These are phyloP conservation scores for Selenia dentaria DNA, from an alignment of 2,888 invertebrate species.

Conservation along the genomic window DNA sequence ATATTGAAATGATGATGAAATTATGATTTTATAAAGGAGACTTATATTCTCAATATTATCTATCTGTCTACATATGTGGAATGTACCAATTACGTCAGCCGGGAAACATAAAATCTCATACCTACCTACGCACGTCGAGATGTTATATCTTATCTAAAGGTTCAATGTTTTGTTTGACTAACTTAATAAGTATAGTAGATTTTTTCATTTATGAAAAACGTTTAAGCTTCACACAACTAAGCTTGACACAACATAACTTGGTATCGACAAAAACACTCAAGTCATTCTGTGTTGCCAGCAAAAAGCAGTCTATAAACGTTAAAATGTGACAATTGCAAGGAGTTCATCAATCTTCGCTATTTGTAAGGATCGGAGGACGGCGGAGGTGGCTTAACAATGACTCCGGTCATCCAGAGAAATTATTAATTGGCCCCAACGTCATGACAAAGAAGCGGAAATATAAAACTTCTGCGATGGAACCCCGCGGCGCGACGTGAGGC, in stretches of 20 bases:
- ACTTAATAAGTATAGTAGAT: no score
- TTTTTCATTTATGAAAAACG: neutral
- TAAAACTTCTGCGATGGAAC: constrained; percentile 78
- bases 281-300: constrained; percentile 58
- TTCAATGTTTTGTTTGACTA: neutral
- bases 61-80: constrained; percentile 1
- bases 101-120: constrained; percentile 33
- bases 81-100: constrained; percentile 37
- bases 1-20: no score
- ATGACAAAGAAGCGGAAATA: constrained; percentile 84
- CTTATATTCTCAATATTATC: no score
- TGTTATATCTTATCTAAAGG: constrained; percentile 23
- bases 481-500: constrained; percentile 73
- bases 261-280: constrained; percentile 35
- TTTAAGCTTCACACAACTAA: neutral
- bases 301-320: constrained; percentile 75
- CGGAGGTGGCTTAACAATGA: constrained; percentile 69
- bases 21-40: no score
- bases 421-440: constrained; percentile 77
- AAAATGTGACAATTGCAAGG: constrained; percentile 75
- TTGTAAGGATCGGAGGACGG: constrained; percentile 65
- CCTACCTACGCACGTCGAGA: constrained; percentile 30
- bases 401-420: constrained; percentile 81
- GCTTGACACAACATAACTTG: constrained; percentile 27
- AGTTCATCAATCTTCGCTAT: constrained; percentile 80